Conservation (phyloP, 1,140 invertebrate species). For the Tribolium castaneum region DNA sequence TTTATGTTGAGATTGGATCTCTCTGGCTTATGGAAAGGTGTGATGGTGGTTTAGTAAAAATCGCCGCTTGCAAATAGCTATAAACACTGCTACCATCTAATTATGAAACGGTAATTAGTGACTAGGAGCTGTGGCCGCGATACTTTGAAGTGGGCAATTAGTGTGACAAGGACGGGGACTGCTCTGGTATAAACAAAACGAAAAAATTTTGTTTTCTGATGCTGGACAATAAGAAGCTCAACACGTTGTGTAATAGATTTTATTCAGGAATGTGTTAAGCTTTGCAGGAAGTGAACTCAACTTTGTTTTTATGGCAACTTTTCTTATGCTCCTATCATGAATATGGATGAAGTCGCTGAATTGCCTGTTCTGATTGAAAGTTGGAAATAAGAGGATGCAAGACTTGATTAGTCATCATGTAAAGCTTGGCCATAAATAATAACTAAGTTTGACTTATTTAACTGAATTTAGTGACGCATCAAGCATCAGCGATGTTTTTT, state of each 20-base stretch:
- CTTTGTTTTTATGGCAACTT: not conserved
- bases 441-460: no score
- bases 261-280: not conserved
- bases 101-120: conserved; percentile 12
- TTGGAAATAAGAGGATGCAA: not conserved
- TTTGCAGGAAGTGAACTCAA: not conserved
- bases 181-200: not conserved
- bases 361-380: not conserved
- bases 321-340: not conserved
- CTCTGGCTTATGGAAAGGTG: not conserved
- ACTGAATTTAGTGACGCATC: no score
- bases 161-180: conserved; percentile 5
- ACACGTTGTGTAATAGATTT: not conserved
- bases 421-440: no score
- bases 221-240: not conserved
- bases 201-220: not conserved
- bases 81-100: conserved; percentile 25
- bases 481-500: no score
- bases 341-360: not conserved
- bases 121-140: not conserved
- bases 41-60: not conserved
- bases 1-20: not conserved
- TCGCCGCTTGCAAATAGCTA: conserved; percentile 16
- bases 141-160: conserved; percentile 3
- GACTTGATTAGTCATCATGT: not conserved